Percentiles rank a stretch among this genome's conserved stretches.
These are phyloP conservation scores for Drosophila bocki DNA, from an alignment of 1,140 invertebrate species.

Conservation along the genomic window DNA sequence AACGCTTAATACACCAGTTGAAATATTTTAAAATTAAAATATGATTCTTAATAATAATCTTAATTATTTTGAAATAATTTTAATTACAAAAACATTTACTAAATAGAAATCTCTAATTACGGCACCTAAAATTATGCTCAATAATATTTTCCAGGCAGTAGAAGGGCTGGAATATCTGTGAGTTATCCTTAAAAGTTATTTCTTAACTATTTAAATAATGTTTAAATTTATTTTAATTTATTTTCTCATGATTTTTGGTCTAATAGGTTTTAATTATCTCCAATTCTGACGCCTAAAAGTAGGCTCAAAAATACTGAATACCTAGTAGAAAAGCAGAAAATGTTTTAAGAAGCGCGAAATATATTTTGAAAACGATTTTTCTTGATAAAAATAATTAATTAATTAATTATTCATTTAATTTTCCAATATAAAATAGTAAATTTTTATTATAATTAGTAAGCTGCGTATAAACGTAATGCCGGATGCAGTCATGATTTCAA, in stretches of 20 bases:
- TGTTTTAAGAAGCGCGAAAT: no score
- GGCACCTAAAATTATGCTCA: not conserved
- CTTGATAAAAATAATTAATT: not conserved
- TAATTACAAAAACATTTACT: no score
- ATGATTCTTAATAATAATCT: no score
- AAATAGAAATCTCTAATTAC: no score
- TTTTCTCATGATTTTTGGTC: not conserved
- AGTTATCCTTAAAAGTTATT: not conserved
- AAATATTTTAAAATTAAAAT: no score
- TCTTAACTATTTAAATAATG: not conserved
- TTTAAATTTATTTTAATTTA: not conserved
- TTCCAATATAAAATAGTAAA: not conserved
- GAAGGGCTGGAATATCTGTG: not conserved
- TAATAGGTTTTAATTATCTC: no score
- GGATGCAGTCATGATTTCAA: constrained; percentile 16
- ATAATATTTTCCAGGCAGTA: not conserved
- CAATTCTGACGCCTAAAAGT: not conserved
- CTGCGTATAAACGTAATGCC: constrained; percentile 12
- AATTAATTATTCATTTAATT: not conserved
- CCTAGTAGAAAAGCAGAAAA: no score
- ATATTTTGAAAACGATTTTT: not conserved
- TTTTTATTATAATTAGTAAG: not conserved
- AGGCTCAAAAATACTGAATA: not conserved
- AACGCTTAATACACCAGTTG: no score
- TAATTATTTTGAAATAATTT: no score